Percentiles rank a stretch among this genome's conserved stretches.
Conservation (phyloP, 1,140 invertebrate genomes). For the Trichonephila clavipes region DNA sequence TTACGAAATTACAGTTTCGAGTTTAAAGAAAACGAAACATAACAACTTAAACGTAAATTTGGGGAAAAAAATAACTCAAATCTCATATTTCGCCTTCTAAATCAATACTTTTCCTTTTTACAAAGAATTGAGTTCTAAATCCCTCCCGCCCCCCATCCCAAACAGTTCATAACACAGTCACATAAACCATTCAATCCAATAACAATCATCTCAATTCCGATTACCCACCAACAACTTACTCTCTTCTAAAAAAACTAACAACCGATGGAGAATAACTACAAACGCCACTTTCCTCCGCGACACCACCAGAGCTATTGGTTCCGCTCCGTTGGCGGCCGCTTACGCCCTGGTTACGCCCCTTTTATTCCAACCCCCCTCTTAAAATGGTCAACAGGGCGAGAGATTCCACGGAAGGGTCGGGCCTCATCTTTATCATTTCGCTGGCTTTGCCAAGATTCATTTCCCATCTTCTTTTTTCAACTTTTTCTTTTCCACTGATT, state of each 20-base stretch:
- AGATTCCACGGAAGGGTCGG: slow-evolving; percentile 19
- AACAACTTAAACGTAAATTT: too few species aligned
- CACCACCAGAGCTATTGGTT: background rate
- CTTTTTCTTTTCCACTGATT: background rate
- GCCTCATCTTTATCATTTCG: slow-evolving; percentile 40
- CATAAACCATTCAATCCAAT: background rate
- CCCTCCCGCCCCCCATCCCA: too few species aligned
- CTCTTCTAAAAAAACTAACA: background rate
- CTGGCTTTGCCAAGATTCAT: background rate
- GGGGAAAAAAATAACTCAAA: too few species aligned
- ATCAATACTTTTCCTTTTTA: too few species aligned
- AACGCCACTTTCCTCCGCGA: background rate
- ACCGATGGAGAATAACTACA: background rate
- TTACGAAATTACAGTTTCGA: too few species aligned
- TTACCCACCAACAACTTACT: background rate
- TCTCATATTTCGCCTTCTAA: too few species aligned
- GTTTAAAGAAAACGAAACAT: too few species aligned
- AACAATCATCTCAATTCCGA: background rate
- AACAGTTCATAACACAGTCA: background rate
- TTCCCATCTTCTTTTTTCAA: background rate
- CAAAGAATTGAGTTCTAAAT: too few species aligned
- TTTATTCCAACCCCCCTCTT: background rate
- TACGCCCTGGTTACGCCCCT: background rate
- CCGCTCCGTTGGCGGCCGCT: background rate
- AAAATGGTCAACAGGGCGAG: slow-evolving; percentile 53